A percentile compares a stretch with the other conserved stretches of the same genome.
These are phyloP conservation scores for Gorsachius magnificus DNA, from an alignment of 2,797 vertebrate species.

Conservation along the genomic window DNA sequence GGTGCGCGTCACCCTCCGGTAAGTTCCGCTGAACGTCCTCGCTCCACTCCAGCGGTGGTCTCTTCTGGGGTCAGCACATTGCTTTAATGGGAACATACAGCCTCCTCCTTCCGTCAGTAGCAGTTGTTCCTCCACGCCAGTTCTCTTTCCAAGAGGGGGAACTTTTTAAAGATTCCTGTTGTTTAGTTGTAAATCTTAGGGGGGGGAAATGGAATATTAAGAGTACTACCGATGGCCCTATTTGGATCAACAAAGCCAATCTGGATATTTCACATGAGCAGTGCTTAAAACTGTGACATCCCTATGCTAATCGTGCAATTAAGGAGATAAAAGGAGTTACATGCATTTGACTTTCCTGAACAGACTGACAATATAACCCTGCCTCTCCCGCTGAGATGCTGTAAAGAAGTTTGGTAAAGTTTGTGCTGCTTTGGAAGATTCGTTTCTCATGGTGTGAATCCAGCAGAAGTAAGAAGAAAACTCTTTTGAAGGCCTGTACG, in stretches of 20 bases:
- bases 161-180: background rate
- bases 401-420: background rate
- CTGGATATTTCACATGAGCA: background rate
- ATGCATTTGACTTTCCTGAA: background rate
- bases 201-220: background rate
- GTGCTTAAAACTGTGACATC: background rate
- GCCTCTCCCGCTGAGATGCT: background rate
- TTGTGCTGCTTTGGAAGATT: background rate
- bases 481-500: background rate
- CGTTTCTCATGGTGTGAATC: background rate
- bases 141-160: background rate
- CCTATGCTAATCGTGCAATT: background rate
- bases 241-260: background rate
- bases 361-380: background rate
- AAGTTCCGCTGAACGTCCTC: accelerated
- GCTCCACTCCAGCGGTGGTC: background rate
- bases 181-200: background rate
- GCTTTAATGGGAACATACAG: no score
- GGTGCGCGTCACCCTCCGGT: accelerated
- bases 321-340: background rate
- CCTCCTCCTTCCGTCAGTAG: background rate
- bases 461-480: background rate
- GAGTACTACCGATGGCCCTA: background rate
- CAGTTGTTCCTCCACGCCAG: accelerated
- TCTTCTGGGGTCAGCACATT: background rate